phyloP scores from a whole-genome alignment of 2,888 invertebrate genomes.

The Phasia obesa region DNA sequence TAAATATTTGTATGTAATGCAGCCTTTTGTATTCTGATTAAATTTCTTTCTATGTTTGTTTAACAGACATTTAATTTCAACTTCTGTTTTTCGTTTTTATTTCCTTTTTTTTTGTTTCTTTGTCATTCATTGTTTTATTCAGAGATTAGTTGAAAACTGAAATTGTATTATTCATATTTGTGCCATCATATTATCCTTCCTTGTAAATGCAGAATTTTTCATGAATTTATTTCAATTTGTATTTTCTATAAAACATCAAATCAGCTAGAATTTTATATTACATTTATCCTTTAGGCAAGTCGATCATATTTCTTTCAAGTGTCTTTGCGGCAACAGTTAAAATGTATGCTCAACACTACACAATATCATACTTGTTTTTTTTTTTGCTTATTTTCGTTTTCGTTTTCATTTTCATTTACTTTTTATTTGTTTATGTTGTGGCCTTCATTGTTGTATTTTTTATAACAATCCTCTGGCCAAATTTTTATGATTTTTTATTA shows the following conservation, averaged over 20 bases:
- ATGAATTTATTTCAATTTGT: not conserved
- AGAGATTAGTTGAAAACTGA: constrained; percentile 25
- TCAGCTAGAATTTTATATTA: not conserved
- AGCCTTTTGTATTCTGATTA: not conserved
- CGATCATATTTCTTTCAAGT: not conserved
- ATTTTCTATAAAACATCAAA: not conserved
- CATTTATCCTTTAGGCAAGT: not conserved
- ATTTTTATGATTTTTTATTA: constrained; percentile 4
- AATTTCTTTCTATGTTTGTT: no score
- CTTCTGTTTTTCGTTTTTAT: no score
- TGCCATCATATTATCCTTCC: not conserved
- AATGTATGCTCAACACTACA: not conserved
- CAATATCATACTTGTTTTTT: not conserved
- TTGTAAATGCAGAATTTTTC: not conserved
- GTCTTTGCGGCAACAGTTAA: not conserved
- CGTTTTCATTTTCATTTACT: not conserved
- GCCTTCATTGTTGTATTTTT: no score
- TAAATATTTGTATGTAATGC: no score
- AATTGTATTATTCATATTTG: not conserved
- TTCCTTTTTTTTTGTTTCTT: no score
- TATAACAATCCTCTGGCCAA: not conserved
- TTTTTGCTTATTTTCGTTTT: no score
- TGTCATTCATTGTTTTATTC: no score
- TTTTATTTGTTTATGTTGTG: not conserved
- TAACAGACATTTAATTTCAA: no score